A percentile compares a stretch with the other conserved stretches of the same genome.
Evolutionary conservation across 30 jellyfish, hydroid and myxozoan species (phyloP).

Genomic region (Euphysa ruthae): DNA sequence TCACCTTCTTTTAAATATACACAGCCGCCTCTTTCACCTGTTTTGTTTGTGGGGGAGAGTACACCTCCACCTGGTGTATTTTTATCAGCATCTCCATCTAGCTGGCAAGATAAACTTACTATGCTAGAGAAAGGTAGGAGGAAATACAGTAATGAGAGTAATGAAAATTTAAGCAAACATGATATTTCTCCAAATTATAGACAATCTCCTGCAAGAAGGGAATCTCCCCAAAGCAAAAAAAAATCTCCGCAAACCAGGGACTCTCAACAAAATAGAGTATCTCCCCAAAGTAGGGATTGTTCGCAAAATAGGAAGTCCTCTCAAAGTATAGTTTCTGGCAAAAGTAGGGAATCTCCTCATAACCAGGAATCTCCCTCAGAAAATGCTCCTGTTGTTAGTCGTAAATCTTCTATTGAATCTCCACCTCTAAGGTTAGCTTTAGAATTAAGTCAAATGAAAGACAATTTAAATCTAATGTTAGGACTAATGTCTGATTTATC

Average conservation of each 20-base stretch:
- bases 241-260: too few relatives aligned
- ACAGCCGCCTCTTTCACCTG: conserved; percentile 53
- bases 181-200: neutral
- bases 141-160: neutral
- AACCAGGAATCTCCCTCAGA: too few relatives aligned
- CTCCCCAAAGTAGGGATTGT: neutral
- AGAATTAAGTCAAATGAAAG: too few relatives aligned
- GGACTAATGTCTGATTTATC: neutral
- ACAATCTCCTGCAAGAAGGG: too few relatives aligned
- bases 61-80: conserved; percentile 74
- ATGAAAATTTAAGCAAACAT: neutral
- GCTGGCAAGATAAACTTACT: conserved; percentile 21
- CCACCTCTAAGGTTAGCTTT: too few relatives aligned
- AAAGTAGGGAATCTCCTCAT: neutral
- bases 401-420: too few relatives aligned
- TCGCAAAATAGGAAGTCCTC: too few relatives aligned
- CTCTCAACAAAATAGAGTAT: neutral
- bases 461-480: too few relatives aligned
- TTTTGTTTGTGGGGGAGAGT: conserved; percentile 46
- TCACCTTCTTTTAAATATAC: conserved; percentile 60
- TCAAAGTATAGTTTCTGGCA: too few relatives aligned
- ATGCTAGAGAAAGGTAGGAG: neutral
- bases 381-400: too few relatives aligned
- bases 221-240: too few relatives aligned
- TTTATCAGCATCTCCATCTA: conserved; percentile 32